Conservation (phyloP, 2,113 vertebrate species). For the Dipodomys merriami region DNA sequence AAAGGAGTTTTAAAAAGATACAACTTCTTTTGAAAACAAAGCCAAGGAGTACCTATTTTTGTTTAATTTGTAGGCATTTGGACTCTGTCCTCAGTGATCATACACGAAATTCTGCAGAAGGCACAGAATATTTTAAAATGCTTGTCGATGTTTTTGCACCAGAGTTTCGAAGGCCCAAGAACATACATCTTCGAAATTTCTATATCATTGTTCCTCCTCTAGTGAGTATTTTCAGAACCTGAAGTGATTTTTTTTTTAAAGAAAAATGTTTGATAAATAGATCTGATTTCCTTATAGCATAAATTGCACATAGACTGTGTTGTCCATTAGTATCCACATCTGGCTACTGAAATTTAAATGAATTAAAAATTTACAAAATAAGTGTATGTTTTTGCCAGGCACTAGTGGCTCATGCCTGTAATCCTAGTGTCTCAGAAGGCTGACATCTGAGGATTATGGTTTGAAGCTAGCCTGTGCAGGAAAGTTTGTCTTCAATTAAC, state of each 20-base stretch:
- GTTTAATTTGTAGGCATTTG: constrained; percentile 86
- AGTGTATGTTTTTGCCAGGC: too few species aligned
- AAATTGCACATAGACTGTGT: neutral
- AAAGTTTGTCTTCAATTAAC: too few species aligned
- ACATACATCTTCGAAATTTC: constrained; percentile 98
- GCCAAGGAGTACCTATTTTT: neutral
- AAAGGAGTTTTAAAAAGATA: neutral
- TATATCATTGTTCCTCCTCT: constrained; percentile 98
- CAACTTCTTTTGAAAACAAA: constrained; percentile 20
- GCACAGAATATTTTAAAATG: constrained; percentile 99
- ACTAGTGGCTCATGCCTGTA: too few species aligned
- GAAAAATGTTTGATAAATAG: neutral
- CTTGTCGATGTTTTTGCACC: constrained; percentile 97
- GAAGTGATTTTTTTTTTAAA: constrained; percentile 26
- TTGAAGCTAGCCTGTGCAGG: too few species aligned
- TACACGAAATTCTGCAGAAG: constrained; percentile 96
- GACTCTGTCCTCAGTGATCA: constrained; percentile 95
- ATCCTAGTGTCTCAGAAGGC: too few species aligned
- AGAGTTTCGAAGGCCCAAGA: constrained; percentile 97
- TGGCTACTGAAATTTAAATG: constrained; percentile 2
- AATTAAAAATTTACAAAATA: constrained; percentile 12
- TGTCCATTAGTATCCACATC: neutral
- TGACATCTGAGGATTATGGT: too few species aligned
- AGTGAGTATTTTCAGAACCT: constrained; percentile 85
- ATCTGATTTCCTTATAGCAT: neutral